A percentile compares a stretch with the other conserved stretches of the same genome.
Conservation (phyloP, 2,113 vertebrate species). For the Aphelocoma coerulescens region DNA sequence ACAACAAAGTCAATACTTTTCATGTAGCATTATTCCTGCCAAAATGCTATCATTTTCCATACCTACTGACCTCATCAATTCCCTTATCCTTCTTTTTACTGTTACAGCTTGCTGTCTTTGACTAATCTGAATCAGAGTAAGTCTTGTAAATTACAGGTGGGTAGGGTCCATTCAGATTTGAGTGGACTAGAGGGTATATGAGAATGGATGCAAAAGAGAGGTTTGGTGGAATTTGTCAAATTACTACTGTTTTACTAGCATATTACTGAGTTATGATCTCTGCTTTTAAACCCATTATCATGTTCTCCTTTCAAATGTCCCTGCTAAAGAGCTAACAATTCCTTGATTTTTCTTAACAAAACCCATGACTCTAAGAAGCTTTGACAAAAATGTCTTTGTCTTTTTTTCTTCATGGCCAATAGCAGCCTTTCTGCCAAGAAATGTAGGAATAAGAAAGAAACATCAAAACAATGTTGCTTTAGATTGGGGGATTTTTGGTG, state of each 20-base stretch:
- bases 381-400: background rate
- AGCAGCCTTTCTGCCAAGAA: background rate
- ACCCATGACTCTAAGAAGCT: background rate
- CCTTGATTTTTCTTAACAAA: background rate
- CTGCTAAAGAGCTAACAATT: background rate
- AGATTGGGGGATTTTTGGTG: background rate
- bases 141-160: background rate
- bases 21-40: background rate
- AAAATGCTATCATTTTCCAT: background rate
- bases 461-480: background rate
- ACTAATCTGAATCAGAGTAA: background rate
- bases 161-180: background rate
- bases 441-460: background rate
- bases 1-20: background rate
- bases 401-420: background rate
- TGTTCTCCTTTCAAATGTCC: background rate
- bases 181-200: accelerated
- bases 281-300: background rate
- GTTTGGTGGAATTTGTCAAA: background rate
- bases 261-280: background rate
- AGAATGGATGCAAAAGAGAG: background rate
- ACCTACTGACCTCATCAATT: background rate
- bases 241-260: background rate
- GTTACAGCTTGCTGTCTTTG: background rate
- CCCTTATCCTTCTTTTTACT: background rate